A percentile compares a stretch with the other conserved stretches of the same genome.
Conservation (phyloP, 64 coral and sea anemone species). For the Acropora tenuis region DNA sequence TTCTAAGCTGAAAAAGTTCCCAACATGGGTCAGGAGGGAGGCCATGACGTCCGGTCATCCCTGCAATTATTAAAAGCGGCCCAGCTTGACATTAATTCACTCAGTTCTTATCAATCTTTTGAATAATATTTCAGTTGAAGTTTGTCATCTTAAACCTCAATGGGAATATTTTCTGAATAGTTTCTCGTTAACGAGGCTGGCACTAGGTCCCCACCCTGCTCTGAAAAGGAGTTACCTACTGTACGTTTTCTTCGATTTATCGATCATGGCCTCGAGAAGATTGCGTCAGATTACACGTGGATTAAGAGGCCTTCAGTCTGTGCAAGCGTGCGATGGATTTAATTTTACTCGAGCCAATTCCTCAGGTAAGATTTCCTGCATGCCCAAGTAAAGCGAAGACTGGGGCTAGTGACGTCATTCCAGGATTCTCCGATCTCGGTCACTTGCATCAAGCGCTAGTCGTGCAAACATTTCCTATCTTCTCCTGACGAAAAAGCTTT, state of each 20-base stretch:
- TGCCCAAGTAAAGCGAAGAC: no score
- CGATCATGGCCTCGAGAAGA: constrained; percentile 67
- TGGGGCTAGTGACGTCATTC: no score
- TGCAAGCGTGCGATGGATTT: not conserved
- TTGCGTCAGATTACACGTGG: constrained; percentile 61
- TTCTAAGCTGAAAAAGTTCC: not conserved
- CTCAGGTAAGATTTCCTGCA: constrained; percentile 65
- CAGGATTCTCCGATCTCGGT: no score
- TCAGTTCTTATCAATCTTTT: no score
- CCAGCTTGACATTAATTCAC: not conserved
- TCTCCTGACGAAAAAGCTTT: no score
- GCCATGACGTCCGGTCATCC: not conserved
- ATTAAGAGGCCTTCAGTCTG: constrained; percentile 31
- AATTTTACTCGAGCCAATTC: constrained; percentile 34
- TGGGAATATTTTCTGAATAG: no score
- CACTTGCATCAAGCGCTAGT: no score
- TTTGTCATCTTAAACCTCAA: no score
- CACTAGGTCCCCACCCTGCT: no score
- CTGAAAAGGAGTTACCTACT: no score
- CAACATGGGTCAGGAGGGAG: not conserved
- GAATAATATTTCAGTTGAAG: no score
- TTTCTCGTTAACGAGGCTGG: not conserved
- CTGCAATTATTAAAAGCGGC: not conserved
- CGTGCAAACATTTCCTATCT: no score
- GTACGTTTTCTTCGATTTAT: not conserved